Base-by-base conservation (phyloP, 2,797 vertebrate species). In the Poeciliopsis gracilis region DNA sequence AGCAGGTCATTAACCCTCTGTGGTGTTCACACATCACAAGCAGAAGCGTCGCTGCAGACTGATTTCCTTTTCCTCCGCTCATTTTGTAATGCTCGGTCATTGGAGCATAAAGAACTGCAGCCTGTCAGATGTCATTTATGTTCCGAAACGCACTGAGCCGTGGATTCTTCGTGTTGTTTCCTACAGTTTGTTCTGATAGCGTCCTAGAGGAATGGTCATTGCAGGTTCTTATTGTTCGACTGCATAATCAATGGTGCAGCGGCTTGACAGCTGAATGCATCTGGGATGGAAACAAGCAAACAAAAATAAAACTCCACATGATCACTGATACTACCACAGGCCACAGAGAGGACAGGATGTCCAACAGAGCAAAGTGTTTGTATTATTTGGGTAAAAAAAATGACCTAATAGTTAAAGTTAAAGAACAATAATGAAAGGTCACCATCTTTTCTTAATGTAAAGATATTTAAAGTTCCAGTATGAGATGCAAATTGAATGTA, bases 41-140 rank as follows among this genome's bases (percentile, higher is more conserved):
- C 3, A 28, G 41, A 71, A 83, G 69, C 73, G 69, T 80, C 69
- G 38, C 75, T 76, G 69, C 67, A 83, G 66, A 84, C 33, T 77
- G 47, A 82, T 30, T 70, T 38, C 75, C 38, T 74, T 43, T 57
- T 71, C 67, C 67, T 77, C 76, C 38, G n/a, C 51, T 78, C 46
- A 63, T 67, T 78, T 82, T 83, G 75, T 80, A 72, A 79, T 61
- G 80, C 74, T 76, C 63, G 72, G 10, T 77, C 0, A 0, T 75
- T 61, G 81, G 73, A 74, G 81, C 84, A 79, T 87, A 73, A 85
- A 66, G 80, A 86, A 70, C 84, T 77, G 82, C 77, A 63, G 79
- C 81, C 73, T 86, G 84, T 86, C 89, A 84, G 73, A 84, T 81
- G 73, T 33, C 51, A 77, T 89, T 87, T 88, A 66, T 70, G 69